phyloP scores from a whole-genome alignment of 2,797 vertebrate genomes.

The Uromys caudimaculatus region DNA sequence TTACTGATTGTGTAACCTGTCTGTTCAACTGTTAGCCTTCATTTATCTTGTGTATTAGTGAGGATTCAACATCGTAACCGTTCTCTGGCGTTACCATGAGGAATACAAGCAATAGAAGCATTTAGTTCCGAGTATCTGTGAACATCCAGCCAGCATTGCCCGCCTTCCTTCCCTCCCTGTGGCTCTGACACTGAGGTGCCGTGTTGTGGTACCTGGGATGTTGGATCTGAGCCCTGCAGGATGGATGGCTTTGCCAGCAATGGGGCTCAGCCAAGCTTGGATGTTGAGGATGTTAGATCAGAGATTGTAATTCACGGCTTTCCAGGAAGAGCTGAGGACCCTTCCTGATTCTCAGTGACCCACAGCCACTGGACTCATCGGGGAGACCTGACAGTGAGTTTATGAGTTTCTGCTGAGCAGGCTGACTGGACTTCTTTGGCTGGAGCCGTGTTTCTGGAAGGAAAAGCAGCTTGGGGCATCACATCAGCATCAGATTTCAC shows the following conservation, averaged over 20 bases:
- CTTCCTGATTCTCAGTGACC: not conserved
- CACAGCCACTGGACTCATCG: not conserved
- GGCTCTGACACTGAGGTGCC: not conserved
- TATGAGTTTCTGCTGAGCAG: slow-evolving; percentile 45
- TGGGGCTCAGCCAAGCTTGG: not conserved
- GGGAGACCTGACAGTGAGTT: not conserved
- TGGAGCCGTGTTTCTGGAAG: slow-evolving; percentile 25
- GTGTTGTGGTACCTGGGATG: not conserved
- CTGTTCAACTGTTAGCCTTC: not conserved
- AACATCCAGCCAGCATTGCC: not conserved
- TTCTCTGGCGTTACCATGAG: not conserved
- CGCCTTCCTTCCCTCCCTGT: not conserved
- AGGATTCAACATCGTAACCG: not conserved
- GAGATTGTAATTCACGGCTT: slow-evolving; percentile 20
- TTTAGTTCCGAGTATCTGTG: not conserved
- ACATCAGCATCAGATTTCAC: not conserved
- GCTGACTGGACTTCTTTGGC: not conserved
- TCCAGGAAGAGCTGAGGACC: not conserved
- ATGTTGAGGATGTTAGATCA: not conserved
- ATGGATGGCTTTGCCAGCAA: not conserved
- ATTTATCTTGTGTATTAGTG: not conserved
- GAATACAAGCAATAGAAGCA: not conserved
- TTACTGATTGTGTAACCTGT: not conserved
- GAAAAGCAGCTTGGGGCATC: not conserved
- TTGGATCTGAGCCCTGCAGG: not conserved